Evolutionary conservation across 1,140 invertebrate species (phyloP).

Genomic region (Cepaea nemoralis): DNA sequence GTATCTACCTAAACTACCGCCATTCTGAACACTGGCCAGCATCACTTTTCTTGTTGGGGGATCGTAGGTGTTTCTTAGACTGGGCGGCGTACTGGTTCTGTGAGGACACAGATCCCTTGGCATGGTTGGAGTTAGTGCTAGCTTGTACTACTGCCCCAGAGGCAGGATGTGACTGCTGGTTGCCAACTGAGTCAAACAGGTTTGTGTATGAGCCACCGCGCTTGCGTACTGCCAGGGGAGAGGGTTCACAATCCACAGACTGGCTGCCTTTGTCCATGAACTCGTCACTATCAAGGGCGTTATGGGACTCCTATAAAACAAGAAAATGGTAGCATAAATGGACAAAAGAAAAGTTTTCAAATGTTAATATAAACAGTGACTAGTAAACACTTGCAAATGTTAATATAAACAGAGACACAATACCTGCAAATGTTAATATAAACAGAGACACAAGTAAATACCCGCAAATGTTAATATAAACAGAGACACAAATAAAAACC

Average conservation of each 20-base stretch:
- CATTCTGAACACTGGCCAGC: slow-evolving; percentile 20
- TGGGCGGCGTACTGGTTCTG: slow-evolving; percentile 21
- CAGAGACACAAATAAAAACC: too few relatives aligned
- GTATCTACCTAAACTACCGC: slow-evolving; percentile 18
- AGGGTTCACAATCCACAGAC: slow-evolving; percentile 86
- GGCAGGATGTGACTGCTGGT: slow-evolving; percentile 43
- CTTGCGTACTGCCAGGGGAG: slow-evolving; percentile 79
- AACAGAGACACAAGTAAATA: too few relatives aligned
- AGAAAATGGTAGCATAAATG: slow-evolving; percentile 18
- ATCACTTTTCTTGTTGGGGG: slow-evolving; percentile 15
- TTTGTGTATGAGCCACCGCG: slow-evolving; percentile 91
- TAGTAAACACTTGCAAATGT: neutral
- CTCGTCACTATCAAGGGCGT: slow-evolving; percentile 50
- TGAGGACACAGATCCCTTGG: slow-evolving; percentile 40
- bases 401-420: too few relatives aligned
- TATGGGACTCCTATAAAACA: slow-evolving; percentile 49
- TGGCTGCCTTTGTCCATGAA: slow-evolving; percentile 74
- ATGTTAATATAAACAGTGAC: neutral
- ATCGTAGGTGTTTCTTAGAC: slow-evolving; percentile 43
- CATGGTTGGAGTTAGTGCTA: slow-evolving; percentile 40
- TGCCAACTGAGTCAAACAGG: slow-evolving; percentile 80
- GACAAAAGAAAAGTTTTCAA: neutral
- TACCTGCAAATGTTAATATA: too few relatives aligned
- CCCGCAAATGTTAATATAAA: too few relatives aligned
- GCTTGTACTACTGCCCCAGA: slow-evolving; percentile 52